A percentile compares a stretch with the other conserved stretches of the same genome.
These are phyloP conservation scores for Delichon dasypus DNA, from an alignment of 2,797 vertebrate species.

Conservation along the genomic window DNA sequence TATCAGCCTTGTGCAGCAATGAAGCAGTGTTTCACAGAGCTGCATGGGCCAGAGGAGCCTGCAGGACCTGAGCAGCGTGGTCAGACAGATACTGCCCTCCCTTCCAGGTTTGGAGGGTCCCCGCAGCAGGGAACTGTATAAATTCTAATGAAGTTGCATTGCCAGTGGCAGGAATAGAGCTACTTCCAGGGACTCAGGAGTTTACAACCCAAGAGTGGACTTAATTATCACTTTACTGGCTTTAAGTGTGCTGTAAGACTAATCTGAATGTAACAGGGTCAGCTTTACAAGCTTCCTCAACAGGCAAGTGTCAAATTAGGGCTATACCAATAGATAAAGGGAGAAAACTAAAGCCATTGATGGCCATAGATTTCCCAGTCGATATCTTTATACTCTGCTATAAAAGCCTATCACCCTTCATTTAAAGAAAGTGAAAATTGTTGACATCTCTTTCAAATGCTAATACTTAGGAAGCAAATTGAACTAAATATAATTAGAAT, in stretches of 20 bases:
- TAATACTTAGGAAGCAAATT: slow-evolving; percentile 68
- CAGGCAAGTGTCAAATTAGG: slow-evolving; percentile 72
- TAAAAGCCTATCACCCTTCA: slow-evolving; percentile 75
- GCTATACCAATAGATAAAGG: slow-evolving; percentile 73
- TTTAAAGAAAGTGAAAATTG: slow-evolving; percentile 74
- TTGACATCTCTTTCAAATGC: slow-evolving; percentile 71
- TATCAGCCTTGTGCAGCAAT: neutral
- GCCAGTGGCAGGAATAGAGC: neutral
- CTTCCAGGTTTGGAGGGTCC: neutral
- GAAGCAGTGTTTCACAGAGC: neutral
- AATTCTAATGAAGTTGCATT: neutral
- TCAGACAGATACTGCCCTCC: neutral
- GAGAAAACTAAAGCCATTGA: slow-evolving; percentile 57
- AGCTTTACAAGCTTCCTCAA: slow-evolving; percentile 67
- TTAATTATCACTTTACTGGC: slow-evolving; percentile 68
- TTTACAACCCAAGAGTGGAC: slow-evolving; percentile 69
- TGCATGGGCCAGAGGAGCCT: neutral
- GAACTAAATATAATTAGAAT: slow-evolving; percentile 64
- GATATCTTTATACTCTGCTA: slow-evolving; percentile 74
- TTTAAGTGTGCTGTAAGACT: slow-evolving; percentile 61
- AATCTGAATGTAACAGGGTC: slow-evolving; percentile 67
- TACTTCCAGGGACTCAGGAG: slow-evolving; percentile 39
- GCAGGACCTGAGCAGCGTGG: fast-evolving
- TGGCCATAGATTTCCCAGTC: slow-evolving; percentile 49
- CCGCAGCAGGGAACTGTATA: fast-evolving